Base-by-base conservation (phyloP, 2,797 vertebrate species). In the Syngnathus acus region DNA sequence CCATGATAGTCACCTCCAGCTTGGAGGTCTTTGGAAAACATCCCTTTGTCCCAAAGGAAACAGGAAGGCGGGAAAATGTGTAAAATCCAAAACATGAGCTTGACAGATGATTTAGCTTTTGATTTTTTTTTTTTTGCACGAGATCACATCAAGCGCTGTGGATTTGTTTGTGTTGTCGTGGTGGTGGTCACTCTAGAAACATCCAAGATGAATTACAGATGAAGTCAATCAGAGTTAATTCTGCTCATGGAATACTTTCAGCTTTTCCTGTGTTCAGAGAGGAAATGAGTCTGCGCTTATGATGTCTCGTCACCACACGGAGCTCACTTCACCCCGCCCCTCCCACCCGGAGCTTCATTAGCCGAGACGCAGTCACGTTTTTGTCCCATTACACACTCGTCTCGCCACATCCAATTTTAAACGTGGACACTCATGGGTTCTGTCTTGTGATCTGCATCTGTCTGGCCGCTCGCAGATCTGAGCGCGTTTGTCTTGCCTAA, bases 401-500 rank as follows among this genome's bases (percentile, higher is more conserved):
- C 82, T 76, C 63, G 63, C 74, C 71, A 68, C 78, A 57, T 68
- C 70, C 68, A 72, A 72, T 79, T 78, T 71, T 71, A 77, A 64
- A 71, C 14, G 45, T 14, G 61, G 50, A 61, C 13, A 19, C 68
- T 62, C 47, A 64, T 66, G 48, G 70, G 50, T 45, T 72, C 19
- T 38, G 54, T 85, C 70, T 67, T 72, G 74, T 80, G 82, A 83
- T 78, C 70, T 75, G 71, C 75, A 67, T 81, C 81, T 70, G 75
- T 76, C 71, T 78, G 77, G 71, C 68, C 48, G 67, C 75, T 78
- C 72, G 62, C 65, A 1, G 65, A 62, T 42, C 68, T 67, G 62
- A 73, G 23, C 17, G 50, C 65, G 39, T 71, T 66, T 67, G 70
- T 78, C 73, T 85, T 82, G 77, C 66, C 74, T 86, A 88, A 88